Evolutionary conservation across 2,888 invertebrate species (phyloP).

Genomic region (Tachina fera): DNA sequence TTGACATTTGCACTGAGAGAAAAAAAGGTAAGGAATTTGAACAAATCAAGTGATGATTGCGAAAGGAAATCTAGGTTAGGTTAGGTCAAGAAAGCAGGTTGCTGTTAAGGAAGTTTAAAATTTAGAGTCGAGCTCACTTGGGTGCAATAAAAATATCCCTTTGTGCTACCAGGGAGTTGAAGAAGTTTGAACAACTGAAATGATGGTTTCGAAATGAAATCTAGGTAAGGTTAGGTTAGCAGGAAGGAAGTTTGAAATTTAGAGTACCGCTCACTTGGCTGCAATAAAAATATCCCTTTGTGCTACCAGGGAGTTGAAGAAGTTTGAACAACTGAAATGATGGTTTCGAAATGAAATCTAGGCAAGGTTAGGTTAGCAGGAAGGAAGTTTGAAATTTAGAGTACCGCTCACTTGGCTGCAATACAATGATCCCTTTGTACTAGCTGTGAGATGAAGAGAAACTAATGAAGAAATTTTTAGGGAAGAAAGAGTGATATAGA

Average conservation of each 20-base stretch:
- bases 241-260: too few species aligned
- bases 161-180: too few species aligned
- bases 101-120: too few species aligned
- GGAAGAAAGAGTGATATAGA: too few species aligned
- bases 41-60: not conserved
- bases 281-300: not conserved
- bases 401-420: too few species aligned
- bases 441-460: too few species aligned
- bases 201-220: not conserved
- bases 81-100: too few species aligned
- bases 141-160: not conserved
- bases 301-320: too few species aligned
- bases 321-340: not conserved
- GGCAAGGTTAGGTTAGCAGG: not conserved
- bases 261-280: too few species aligned
- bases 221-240: not conserved
- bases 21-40: not conserved
- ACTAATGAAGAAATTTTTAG: too few species aligned
- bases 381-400: too few species aligned
- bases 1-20: slow-evolving; percentile 57
- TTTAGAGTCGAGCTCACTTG: too few species aligned
- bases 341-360: not conserved
- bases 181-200: not conserved
- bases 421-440: not conserved
- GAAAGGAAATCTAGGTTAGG: not conserved